Evolutionary conservation across 2,888 invertebrate species (phyloP), one percentile per base, ranked within the genome.

Genomic region (Slavum lentiscoides): DNA sequence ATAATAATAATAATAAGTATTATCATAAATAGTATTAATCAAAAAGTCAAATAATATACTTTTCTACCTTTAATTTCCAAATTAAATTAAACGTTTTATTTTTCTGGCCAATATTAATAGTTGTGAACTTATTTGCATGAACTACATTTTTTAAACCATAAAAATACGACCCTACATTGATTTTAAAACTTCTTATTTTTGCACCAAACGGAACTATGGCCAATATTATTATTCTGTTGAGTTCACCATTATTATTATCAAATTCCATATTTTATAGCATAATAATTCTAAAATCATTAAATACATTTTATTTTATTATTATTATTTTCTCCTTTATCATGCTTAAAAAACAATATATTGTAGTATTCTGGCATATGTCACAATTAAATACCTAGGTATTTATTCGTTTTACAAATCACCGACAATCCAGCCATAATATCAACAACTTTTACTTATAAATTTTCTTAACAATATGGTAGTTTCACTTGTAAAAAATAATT

Each of bases 111-210:
- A 49, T 13, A 49, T 49, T 49, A 49, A 49, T 15, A 15, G 1
- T 49, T 49, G 13, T 49, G 49, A 3, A 8, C 13, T 49, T 49
- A 13, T 49, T 49, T 11, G 3, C 3, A 3, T 49, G 11, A 11
- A 49, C 49, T 55, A 19, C 19, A 19, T 55, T 19, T 4, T 66
- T 11, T 4, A 21, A 13, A 21, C 43, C 3, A 21, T 21, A 9
- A 21, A 23, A 72, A 58, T 30, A 21, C 39, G 9, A 70, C 11
- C 8, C 30, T 21, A 9, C n/a, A 58, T 58, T 8, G n/a, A 30
- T 17, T 59, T 39, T 72, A 39, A 17, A 55, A 59, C 21, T 59
- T 59, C 17, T 72, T 17, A 72, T 39, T 59, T 30, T 72, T 72
- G 37, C 17, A 21, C 58, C 23, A 59, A 59, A 23, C 21, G 30